Evolutionary conservation across 1,140 invertebrate genomes (phyloP).

Genomic region (Drosophila insularis): DNA sequence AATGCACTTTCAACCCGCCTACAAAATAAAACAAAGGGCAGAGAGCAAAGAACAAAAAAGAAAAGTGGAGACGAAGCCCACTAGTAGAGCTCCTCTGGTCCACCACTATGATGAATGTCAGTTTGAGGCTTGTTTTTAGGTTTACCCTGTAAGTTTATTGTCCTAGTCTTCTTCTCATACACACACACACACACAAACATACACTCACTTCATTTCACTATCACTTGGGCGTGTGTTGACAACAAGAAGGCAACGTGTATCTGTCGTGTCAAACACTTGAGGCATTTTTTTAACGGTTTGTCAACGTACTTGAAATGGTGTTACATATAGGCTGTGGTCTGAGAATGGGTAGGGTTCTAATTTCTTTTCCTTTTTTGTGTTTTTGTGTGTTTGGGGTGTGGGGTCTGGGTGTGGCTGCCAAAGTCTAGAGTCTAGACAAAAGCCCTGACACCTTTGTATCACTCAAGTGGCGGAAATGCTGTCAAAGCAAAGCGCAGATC

Average conservation of each 20-base stretch:
- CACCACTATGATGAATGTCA: conserved; percentile 59
- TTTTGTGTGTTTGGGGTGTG: no score
- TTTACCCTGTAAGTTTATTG: conserved; percentile 63
- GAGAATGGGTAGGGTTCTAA: background rate
- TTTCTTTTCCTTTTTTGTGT: background rate
- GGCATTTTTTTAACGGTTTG: conserved; percentile 37
- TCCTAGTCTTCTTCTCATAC: background rate
- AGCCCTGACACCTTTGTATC: conserved; percentile 56
- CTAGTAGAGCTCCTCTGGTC: conserved; percentile 32
- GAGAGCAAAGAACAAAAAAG: conserved; percentile 26
- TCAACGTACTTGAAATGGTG: conserved; percentile 21
- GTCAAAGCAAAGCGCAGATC: conserved; percentile 68
- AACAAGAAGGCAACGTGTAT: conserved; percentile 48
- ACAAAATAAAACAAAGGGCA: conserved; percentile 5
- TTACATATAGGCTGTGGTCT: background rate
- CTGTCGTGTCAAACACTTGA: conserved; percentile 51
- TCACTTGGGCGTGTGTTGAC: conserved; percentile 59
- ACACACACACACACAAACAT: background rate
- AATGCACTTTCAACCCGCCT: conserved; percentile 62
- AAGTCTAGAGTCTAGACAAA: conserved; percentile 73
- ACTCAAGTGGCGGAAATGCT: conserved; percentile 64
- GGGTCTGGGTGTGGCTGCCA: conserved; percentile 20
- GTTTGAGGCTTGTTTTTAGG: conserved; percentile 20
- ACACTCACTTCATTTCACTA: conserved; percentile 67
- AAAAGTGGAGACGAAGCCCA: conserved; percentile 15